These are phyloP conservation scores for Platycheirus albimanus DNA, from an alignment of 2,888 invertebrate genomes.

Conservation along the genomic window DNA sequence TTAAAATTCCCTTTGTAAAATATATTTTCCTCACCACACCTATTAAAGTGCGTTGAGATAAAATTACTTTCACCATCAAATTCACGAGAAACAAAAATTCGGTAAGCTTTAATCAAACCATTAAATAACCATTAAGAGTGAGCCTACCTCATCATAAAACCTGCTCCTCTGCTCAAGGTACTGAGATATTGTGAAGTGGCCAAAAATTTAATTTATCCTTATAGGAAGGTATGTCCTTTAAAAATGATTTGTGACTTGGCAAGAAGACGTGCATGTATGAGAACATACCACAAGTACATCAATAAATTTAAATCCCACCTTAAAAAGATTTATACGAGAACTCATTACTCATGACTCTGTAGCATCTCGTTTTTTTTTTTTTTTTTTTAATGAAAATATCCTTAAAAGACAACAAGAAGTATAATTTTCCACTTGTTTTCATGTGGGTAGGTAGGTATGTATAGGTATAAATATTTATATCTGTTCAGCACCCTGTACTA, in stretches of 20 bases:
- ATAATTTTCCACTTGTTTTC: too few species aligned
- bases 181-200: conserved; percentile 1
- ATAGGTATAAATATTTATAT: not conserved
- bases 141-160: not conserved
- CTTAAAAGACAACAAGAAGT: not conserved
- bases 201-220: conserved; percentile 19
- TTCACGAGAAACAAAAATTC: not conserved
- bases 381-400: conserved; percentile 7
- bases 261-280: not conserved
- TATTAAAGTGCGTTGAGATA: too few species aligned
- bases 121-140: conserved; percentile 14
- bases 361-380: conserved; percentile 21
- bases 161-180: too few species aligned
- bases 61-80: too few species aligned
- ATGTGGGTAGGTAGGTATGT: too few species aligned
- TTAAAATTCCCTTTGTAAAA: too few species aligned
- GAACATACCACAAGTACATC: conserved; percentile 24
- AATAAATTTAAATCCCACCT: conserved; percentile 21
- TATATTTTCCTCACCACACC: too few species aligned
- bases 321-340: conserved; percentile 13
- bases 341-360: conserved; percentile 12
- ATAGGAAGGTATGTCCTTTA: not conserved
- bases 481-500: conserved; percentile 22
- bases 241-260: conserved; percentile 10
- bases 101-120: not conserved